Base-by-base conservation (phyloP, 2,888 invertebrate species). In the Petrolisthes cinctipes region DNA sequence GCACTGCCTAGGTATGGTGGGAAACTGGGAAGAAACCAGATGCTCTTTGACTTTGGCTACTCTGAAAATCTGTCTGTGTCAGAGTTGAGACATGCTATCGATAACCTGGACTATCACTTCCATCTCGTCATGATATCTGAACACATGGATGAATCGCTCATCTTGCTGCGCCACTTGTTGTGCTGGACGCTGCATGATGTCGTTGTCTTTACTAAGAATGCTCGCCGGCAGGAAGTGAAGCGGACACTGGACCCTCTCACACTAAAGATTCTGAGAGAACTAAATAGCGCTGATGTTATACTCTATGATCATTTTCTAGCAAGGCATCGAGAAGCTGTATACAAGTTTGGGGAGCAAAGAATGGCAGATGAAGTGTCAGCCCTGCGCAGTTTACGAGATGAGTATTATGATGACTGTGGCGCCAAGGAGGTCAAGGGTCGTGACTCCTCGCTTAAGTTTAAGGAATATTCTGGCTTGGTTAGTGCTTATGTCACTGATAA, bases 101-200 rank as follows among this genome's bases (percentile, higher is more conserved):
- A 89, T 6, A 89, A 91, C 61, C 83, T 92, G 56, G 92, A 92
- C 56, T 83, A 87, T 4, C 86, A 91, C 1, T 92, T 92, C 90
- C 92, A 92, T 84, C 88, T 92, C n/a, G 92, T 92, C 5, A 91
- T 92, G 91, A 91, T 92, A 5, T 89, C 92, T 4, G 92, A 92
- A 82, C 86, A 89, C n/a, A 92, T 92, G 91, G 92, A 92, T 66
- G 92, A 92, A 82, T 92, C 92, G 0, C 91, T 92, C 37, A 91
- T 92, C 17, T 89, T 92, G 14, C 89, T 92, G 54, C 91, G 91
- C 23, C 89, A 92, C 53, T 90, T 92, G 61, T 90, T 92, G 9
- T 92, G 92, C 85, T 92, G 92, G 92, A 89, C 91, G 51, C 89
- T 90, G 5, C 91, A 92, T n/a, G 92, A 92, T 89, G 89, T 92